These are phyloP conservation scores for Stomatorhinus ivindoensis DNA, from an alignment of 2,113 vertebrate species.

Conservation along the genomic window DNA sequence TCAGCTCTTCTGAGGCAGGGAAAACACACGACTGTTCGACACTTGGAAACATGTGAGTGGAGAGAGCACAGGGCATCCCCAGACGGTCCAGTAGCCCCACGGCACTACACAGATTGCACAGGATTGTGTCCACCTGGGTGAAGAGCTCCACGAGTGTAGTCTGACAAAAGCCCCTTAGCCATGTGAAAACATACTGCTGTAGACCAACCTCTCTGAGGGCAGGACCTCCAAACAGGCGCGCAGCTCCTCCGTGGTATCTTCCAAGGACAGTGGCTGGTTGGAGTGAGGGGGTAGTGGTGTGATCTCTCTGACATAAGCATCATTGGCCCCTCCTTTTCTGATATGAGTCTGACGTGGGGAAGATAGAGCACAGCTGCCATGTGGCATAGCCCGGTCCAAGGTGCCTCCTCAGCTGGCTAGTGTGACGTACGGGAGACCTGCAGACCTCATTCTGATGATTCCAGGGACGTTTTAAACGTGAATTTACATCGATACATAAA, in stretches of 20 bases:
- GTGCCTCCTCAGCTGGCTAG: slow-evolving; percentile 9
- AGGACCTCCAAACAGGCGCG: neutral
- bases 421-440: neutral
- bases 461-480: slow-evolving; percentile 24
- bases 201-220: neutral
- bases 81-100: neutral
- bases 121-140: neutral
- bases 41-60: neutral
- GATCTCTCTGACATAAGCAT: neutral
- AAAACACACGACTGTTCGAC: too few species aligned
- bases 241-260: neutral
- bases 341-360: neutral
- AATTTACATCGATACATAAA: slow-evolving; percentile 39
- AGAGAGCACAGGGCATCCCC: neutral
- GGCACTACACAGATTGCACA: neutral
- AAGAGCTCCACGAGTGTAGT: neutral
- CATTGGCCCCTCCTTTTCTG: neutral
- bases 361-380: neutral
- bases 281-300: neutral
- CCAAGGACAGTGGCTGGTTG: neutral
- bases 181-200: neutral
- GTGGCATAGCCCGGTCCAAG: neutral
- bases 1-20: neutral
- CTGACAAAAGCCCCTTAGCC: neutral
- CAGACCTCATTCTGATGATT: slow-evolving; percentile 25